phyloP scores from a whole-genome alignment of 2,797 vertebrate genomes.

The Pteronotus mesoamericanus region DNA sequence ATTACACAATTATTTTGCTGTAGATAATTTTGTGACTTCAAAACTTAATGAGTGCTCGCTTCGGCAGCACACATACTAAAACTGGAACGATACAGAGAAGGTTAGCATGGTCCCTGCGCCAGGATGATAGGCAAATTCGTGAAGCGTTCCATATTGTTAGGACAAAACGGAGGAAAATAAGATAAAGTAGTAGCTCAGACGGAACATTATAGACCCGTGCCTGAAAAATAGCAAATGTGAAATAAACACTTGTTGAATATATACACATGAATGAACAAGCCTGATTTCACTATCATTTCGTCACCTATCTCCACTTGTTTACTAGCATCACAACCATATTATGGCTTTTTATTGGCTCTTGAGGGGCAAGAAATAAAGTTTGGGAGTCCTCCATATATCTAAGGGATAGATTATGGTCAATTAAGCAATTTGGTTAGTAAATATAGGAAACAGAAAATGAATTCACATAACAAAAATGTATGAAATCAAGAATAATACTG shows the following conservation, averaged over 20 bases:
- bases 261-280: not conserved
- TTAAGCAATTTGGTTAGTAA: not conserved
- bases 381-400: not conserved
- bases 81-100: not conserved
- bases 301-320: not conserved
- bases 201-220: not conserved
- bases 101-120: not conserved
- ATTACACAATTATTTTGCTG: not conserved
- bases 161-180: not conserved
- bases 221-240: not conserved
- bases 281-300: not conserved
- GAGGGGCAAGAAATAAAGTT: not conserved
- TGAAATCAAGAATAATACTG: not conserved
- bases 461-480: not conserved
- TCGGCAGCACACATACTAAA: not conserved
- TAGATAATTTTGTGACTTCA: constrained; percentile 24
- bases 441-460: not conserved
- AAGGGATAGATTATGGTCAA: not conserved
- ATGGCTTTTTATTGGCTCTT: not conserved
- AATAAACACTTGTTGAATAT: not conserved
- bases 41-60: not conserved
- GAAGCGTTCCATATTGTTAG: not conserved
- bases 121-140: not conserved
- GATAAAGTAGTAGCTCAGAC: not conserved
- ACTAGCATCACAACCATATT: not conserved